These are phyloP conservation scores for Tenodera sinensis DNA, from an alignment of 2,888 invertebrate genomes.

Conservation along the genomic window DNA sequence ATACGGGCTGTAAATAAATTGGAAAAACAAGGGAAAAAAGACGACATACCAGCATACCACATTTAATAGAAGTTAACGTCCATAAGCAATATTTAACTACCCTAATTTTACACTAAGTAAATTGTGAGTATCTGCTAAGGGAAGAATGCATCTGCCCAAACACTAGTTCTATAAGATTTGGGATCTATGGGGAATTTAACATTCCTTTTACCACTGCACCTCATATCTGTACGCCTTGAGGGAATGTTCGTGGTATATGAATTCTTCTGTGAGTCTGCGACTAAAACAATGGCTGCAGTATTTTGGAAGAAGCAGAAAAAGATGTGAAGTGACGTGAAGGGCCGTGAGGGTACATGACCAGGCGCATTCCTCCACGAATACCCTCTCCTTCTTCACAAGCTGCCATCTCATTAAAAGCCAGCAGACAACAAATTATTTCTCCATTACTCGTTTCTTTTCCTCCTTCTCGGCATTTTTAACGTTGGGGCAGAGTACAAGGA, in stretches of 20 bases:
- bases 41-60: too few relatives aligned
- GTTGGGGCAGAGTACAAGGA: not conserved
- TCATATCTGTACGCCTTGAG: too few relatives aligned
- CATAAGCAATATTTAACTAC: too few relatives aligned
- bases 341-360: not conserved
- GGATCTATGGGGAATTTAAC: too few relatives aligned
- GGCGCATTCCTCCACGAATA: not conserved
- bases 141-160: too few relatives aligned
- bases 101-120: too few relatives aligned
- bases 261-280: not conserved
- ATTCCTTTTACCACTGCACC: too few relatives aligned
- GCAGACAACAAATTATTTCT: slow-evolving; percentile 10
- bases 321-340: not conserved
- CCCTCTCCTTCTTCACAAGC: not conserved
- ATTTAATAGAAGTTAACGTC: too few relatives aligned
- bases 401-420: not conserved
- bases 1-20: too few relatives aligned
- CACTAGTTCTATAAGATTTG: too few relatives aligned
- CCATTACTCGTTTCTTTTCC: not conserved
- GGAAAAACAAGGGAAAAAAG: too few relatives aligned
- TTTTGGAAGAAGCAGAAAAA: not conserved
- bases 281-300: not conserved
- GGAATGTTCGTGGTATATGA: not conserved
- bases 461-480: not conserved
- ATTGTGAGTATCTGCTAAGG: too few relatives aligned